Evolutionary conservation across 2,113 vertebrate genomes (phyloP), one percentile per base, ranked within the genome.

Genomic region (Camelus dromedarius): DNA sequence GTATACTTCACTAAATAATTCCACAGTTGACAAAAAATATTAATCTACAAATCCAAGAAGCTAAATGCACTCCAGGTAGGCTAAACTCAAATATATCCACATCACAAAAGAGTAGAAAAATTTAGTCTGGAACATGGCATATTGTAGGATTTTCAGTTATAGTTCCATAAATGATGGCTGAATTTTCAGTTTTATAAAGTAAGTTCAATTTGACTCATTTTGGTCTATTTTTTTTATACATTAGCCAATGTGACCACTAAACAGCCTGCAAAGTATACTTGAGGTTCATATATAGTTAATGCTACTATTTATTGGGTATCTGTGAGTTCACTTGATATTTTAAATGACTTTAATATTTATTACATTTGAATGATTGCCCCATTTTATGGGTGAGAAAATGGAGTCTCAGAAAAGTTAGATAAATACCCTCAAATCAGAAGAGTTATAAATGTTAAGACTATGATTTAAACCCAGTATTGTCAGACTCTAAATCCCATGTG

Each of bases 181-280:
- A 67, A 46, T 42, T 58, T 88, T 56, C 28, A 54, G 38, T 32
- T 87, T 76, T 75, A 50, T 42, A 35, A 91, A 62, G 1, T 62
- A 15, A 62, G 46, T 75, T 89, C 8, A 2, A 35, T n/a, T 50
- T 95, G 50, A 30, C 84, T 75, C 12, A 80, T 67, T 87, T 58
- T 83, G 9, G 1, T 50, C 9, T 4, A 26, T 91, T 79, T 58
- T 79, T 58, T 60, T 7, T 56, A 48, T 50, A 38, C 2, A 4
- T 58, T 69, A 85, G 35, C 66, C 15, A 66, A 3, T n/a, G 1
- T 69, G 3, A 13, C 4, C 24, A 48, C 2, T 67, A 50, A 85
- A 70, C 10, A 20, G 9, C 11, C 7, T 3, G 12, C 28, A 38
- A 26, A 62, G 18, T 0, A 0, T 1, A 35, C 6, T 13, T 58